phyloP scores from a whole-genome alignment of 2,113 vertebrate species.

The Blennius ocellaris region DNA sequence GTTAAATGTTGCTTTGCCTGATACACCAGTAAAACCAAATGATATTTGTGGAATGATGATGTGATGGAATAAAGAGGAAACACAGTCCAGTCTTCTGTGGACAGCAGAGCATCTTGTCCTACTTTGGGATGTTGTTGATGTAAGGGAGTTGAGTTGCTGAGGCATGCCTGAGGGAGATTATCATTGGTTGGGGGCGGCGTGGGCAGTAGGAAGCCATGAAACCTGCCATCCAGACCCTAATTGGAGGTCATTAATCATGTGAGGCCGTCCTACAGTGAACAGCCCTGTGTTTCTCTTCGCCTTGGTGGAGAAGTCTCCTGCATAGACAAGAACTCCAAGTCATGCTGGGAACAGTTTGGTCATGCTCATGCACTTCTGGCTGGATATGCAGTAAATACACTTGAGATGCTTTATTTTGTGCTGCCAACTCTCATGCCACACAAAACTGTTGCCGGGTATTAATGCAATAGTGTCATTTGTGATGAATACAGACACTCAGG shows the following conservation, averaged over 20 bases:
- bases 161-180: constrained; percentile 68
- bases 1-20: constrained; percentile 13
- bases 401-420: neutral
- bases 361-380: constrained; percentile 8
- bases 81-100: constrained; percentile 9
- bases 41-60: constrained; percentile 4
- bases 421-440: too few species aligned
- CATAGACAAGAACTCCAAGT: constrained; percentile 24
- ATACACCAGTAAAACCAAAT: constrained; percentile 20
- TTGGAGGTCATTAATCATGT: constrained; percentile 86
- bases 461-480: too few species aligned
- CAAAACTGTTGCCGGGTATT: too few species aligned
- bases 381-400: too few species aligned
- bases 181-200: constrained; percentile 61
- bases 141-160: constrained; percentile 59
- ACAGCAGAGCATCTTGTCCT: constrained; percentile 55
- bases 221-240: constrained; percentile 80
- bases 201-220: constrained; percentile 75
- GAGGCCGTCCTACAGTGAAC: constrained; percentile 77
- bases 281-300: constrained; percentile 75
- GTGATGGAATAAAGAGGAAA: too few species aligned
- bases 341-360: constrained; percentile 50
- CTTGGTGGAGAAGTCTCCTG: constrained; percentile 57
- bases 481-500: too few species aligned
- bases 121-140: constrained; percentile 71